Percentiles rank a stretch among this genome's conserved stretches.
Conservation (phyloP, 2,888 invertebrate genomes). For the Ryuthela nishihirai region DNA sequence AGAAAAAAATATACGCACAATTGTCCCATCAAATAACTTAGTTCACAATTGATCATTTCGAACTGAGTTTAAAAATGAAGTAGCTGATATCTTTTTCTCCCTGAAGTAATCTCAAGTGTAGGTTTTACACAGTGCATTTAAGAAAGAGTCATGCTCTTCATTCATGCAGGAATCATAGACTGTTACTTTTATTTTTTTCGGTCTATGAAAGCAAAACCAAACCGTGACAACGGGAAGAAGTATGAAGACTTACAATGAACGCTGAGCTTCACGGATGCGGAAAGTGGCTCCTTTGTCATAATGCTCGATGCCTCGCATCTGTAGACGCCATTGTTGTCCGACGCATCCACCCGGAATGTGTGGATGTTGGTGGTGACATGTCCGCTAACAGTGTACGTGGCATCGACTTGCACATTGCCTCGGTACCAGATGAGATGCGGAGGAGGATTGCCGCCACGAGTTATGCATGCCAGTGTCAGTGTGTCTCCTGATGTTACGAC, state of each 20-base stretch:
- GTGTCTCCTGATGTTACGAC: slow-evolving; percentile 69
- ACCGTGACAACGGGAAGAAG: too few relatives aligned
- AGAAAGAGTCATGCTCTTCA: too few relatives aligned
- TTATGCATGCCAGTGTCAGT: slow-evolving; percentile 83
- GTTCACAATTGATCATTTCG: too few relatives aligned
- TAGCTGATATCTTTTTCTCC: too few relatives aligned
- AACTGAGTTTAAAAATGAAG: too few relatives aligned
- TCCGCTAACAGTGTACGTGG: slow-evolving; percentile 30
- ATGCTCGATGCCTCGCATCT: slow-evolving; percentile 72
- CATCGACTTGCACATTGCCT: slow-evolving; percentile 33
- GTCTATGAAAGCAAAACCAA: too few relatives aligned
- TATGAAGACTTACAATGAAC: slow-evolving; percentile 51
- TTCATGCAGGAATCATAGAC: too few relatives aligned
- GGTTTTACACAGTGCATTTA: too few relatives aligned
- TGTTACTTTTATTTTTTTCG: too few relatives aligned
- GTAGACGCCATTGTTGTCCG: slow-evolving; percentile 89
- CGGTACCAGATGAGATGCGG: slow-evolving; percentile 54
- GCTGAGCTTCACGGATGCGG: slow-evolving; percentile 45
- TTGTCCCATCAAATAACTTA: too few relatives aligned
- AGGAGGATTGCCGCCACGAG: slow-evolving; percentile 92
- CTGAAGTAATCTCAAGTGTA: too few relatives aligned
- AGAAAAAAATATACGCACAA: too few relatives aligned
- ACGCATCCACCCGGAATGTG: slow-evolving; percentile 75
- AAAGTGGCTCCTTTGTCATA: slow-evolving; percentile 45
- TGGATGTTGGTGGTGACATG: slow-evolving; percentile 44